phyloP scores from a whole-genome alignment of 1,140 invertebrate genomes.

The Globodera rostochiensis region DNA sequence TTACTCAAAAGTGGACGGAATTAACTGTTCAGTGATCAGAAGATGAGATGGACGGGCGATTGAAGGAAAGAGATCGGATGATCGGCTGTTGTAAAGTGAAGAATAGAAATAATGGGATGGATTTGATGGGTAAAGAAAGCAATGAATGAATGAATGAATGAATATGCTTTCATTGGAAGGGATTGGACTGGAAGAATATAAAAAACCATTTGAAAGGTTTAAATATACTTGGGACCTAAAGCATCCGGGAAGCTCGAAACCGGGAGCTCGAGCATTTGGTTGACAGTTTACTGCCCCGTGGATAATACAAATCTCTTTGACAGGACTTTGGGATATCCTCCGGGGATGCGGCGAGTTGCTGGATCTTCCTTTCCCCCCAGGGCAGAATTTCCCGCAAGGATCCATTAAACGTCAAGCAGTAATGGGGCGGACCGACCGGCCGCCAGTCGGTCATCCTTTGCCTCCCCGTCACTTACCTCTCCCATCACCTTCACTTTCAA shows the following conservation, averaged over 20 bases:
- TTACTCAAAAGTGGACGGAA: not conserved
- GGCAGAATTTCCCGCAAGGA: not conserved
- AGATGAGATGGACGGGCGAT: not conserved
- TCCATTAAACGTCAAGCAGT: not conserved
- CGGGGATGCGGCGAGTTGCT: not conserved
- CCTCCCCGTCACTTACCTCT: not conserved
- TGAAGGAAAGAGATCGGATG: not conserved
- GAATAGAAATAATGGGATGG: not conserved
- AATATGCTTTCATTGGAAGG: too few species aligned
- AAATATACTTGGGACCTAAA: too few species aligned
- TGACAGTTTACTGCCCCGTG: too few species aligned
- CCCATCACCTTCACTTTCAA: not conserved
- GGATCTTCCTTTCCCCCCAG: not conserved
- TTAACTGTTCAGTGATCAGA: not conserved
- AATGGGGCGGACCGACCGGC: not conserved
- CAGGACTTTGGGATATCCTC: not conserved
- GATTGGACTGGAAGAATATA: too few species aligned
- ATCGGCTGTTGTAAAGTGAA: not conserved
- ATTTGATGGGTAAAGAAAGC: not conserved
- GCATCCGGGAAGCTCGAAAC: too few species aligned
- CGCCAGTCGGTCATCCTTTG: not conserved
- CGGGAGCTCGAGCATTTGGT: too few species aligned
- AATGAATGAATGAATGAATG: not conserved
- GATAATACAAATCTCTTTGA: too few species aligned
- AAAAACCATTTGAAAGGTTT: too few species aligned